Evolutionary conservation across 2,888 invertebrate species (phyloP).

Genomic region (Cordilura impudica): DNA sequence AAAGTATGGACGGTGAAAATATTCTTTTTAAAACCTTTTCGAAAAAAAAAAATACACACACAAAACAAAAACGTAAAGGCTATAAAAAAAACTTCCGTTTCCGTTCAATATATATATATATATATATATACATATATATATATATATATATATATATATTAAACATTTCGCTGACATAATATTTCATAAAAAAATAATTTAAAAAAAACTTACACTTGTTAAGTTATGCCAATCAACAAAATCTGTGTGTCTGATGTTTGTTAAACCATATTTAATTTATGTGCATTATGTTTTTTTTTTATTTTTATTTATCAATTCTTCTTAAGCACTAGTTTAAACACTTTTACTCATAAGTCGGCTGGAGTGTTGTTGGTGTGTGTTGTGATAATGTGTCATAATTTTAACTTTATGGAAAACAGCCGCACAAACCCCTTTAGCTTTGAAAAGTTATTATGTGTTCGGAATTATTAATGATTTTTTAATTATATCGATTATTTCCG

Average conservation of each 20-base stretch:
- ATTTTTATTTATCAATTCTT: neutral
- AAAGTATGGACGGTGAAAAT: neutral
- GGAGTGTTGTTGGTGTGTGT: neutral
- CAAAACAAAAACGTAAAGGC: conserved; percentile 20
- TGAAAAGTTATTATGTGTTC: conserved; percentile 25
- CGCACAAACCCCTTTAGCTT: neutral
- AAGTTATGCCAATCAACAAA: neutral
- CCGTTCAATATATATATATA: conserved; percentile 18
- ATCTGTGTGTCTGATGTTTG: neutral
- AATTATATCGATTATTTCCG: conserved; percentile 42
- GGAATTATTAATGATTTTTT: conserved; percentile 49
- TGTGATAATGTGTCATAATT: neutral
- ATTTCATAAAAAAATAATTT: neutral
- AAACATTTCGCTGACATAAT: neutral
- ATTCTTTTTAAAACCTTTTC: conserved; percentile 22
- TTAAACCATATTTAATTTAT: neutral
- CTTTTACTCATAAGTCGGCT: conserved; percentile 10
- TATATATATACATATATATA: no score
- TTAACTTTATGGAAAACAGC: neutral
- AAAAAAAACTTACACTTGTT: neutral
- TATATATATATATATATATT: no score
- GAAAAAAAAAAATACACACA: neutral
- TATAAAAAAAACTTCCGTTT: conserved; percentile 53
- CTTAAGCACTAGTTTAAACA: conserved; percentile 30
- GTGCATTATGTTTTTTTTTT: no score